A percentile compares a stretch with the other conserved stretches of the same genome.
Conservation (phyloP, 2,797 vertebrate species). For the Gobionotothen gibberifrons region DNA sequence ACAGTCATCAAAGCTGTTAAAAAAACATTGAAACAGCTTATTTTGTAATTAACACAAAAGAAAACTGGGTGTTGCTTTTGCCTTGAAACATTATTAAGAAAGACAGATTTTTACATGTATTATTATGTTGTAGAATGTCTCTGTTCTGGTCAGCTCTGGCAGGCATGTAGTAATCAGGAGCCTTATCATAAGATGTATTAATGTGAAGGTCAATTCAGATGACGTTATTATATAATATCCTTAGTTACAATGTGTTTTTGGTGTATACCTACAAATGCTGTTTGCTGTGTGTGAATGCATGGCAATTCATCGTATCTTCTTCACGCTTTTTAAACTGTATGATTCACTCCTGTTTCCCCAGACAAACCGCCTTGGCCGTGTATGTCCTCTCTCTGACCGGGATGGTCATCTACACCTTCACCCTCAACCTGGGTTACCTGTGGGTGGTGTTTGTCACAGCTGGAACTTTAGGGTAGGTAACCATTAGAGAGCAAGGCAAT, state of each 20-base stretch:
- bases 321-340: background rate
- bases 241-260: background rate
- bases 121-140: background rate
- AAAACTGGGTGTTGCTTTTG: background rate
- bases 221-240: too few relatives aligned
- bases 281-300: background rate
- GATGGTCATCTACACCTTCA: conserved; percentile 91
- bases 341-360: conserved; percentile 57
- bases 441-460: conserved; percentile 95
- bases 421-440: conserved; percentile 86
- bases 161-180: too few relatives aligned
- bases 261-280: rapidly evolving
- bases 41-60: background rate
- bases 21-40: background rate
- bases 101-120: background rate
- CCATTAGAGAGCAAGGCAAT: conserved; percentile 2
- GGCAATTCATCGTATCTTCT: rapidly evolving
- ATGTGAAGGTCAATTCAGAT: too few relatives aligned
- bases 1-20: background rate
- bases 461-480: conserved; percentile 90
- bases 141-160: background rate
- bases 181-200: too few relatives aligned
- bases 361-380: conserved; percentile 89
- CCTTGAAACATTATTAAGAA: background rate
- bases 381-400: conserved; percentile 91